These are phyloP conservation scores for Misgurnus anguillicaudatus DNA, from an alignment of 2,113 vertebrate genomes.

Conservation along the genomic window DNA sequence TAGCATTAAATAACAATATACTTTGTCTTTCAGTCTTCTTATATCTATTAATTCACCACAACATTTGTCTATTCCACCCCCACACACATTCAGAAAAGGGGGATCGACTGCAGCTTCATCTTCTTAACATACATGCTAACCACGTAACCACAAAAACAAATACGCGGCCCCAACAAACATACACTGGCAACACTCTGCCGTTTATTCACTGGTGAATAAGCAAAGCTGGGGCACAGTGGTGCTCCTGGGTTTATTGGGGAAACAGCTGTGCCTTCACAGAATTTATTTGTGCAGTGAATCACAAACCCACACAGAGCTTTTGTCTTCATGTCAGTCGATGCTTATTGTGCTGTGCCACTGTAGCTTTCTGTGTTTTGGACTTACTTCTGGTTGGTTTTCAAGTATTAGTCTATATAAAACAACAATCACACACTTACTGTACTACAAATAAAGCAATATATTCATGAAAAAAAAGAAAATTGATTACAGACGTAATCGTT, in stretches of 20 bases:
- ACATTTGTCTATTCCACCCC: neutral
- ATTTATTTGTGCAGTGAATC: slow-evolving; percentile 26
- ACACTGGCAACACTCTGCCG: neutral
- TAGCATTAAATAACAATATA: neutral
- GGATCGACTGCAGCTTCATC: slow-evolving; percentile 14
- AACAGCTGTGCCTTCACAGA: slow-evolving; percentile 18
- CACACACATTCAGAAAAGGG: neutral
- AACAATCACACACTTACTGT: too few species aligned
- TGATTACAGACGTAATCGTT: too few species aligned
- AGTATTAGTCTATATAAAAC: too few species aligned
- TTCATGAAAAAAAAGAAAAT: too few species aligned
- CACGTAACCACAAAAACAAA: slow-evolving; percentile 19
- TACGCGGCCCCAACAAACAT: slow-evolving; percentile 2
- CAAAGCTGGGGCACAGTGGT: slow-evolving; percentile 1
- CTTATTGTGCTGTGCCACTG: neutral
- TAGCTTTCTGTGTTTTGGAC: neutral
- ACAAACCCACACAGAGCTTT: slow-evolving; percentile 6
- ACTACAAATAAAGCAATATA: too few species aligned
- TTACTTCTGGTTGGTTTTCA: neutral
- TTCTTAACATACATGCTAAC: slow-evolving; percentile 22
- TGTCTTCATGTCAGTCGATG: slow-evolving; percentile 10
- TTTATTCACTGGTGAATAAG: slow-evolving; percentile 14
- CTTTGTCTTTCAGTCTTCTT: slow-evolving; percentile 11
- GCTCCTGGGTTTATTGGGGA: slow-evolving; percentile 11
- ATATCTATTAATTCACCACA: neutral